Base-by-base conservation (phyloP, 2,888 invertebrate species). In the Eupithecia pulchellata region DNA sequence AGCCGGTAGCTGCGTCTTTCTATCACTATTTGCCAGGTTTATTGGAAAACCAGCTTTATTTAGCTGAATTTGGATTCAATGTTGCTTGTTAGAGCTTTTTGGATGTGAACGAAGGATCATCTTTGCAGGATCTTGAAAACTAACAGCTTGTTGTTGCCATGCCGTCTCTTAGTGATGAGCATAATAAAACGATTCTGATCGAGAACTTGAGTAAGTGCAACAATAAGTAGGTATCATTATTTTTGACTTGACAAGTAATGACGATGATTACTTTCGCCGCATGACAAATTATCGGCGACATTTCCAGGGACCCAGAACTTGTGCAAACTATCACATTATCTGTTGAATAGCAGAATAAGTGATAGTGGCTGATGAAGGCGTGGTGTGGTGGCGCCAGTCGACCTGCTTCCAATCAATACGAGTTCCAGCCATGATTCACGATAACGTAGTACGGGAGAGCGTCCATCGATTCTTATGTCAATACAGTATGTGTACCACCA, bases 361-460 rank as follows among this genome's bases (percentile, higher is more conserved):
- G 36, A 64, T 64, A 69, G 72, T 69, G 13, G 52, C 52, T 52
- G 52, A 66, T 62, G 81, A 79, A 88, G 92, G 92, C 91, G 92
- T 90, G 92, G 91, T 86, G 77, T 79, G 75, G 78, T 87, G 92
- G 92, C 92, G 92, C 93, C 92, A 81, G 80, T 71, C 66, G 82
- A 85, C 86, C 84, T 87, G 89, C 83, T 87, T 64, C 73, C 77
- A 78, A 75, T 77, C 77, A 74, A 74, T 79, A 78, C 77, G 70
- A 71, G 78, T 77, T 77, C 76, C 78, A 73, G 75, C 77, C 69
- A 88, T 89, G 90, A 91, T 89, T 91, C 89, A 89, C 83, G 80
- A 76, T 72, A 81, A 81, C 82, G 83, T 82, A 81, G 67, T 55
- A 32, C 67, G 42, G 73, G 55, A 73, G 73, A 78, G 5, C 32